Evolutionary conservation across 2,113 vertebrate species (phyloP).

Genomic region (Leucosticte australis): DNA sequence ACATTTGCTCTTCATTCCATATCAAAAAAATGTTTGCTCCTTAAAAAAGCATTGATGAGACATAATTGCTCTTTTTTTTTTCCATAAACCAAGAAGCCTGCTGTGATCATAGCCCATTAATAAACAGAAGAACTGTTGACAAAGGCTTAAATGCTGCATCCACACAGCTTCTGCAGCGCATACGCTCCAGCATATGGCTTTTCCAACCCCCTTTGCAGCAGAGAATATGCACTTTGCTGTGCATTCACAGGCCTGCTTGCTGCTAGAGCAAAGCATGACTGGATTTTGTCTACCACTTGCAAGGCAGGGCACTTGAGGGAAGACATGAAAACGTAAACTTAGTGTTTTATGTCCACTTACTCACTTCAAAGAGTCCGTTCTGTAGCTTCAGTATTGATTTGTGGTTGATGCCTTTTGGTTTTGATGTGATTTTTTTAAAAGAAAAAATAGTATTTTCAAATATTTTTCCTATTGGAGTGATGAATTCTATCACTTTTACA

Average conservation of each 20-base stretch:
- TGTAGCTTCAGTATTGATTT: background rate
- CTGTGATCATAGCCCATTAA: background rate
- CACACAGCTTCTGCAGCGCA: constrained; percentile 11
- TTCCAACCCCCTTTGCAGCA: background rate
- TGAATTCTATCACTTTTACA: background rate
- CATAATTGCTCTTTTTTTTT: background rate
- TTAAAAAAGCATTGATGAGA: background rate
- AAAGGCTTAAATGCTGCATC: background rate
- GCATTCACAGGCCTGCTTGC: background rate
- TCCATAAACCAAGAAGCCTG: background rate
- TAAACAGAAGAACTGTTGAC: background rate
- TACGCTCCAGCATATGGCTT: constrained; percentile 21
- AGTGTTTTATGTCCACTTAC: background rate
- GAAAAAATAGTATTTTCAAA: background rate
- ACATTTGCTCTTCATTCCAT: background rate
- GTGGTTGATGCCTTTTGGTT: background rate
- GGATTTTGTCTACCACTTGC: background rate
- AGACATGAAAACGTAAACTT: background rate
- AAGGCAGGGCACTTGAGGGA: background rate
- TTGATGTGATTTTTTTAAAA: background rate
- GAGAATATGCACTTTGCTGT: background rate
- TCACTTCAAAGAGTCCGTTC: background rate
- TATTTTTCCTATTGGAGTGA: background rate
- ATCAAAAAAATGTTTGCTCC: background rate
- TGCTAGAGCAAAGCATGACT: background rate